phyloP scores from a whole-genome alignment of 2,113 vertebrate species.

The Mirza zaza region DNA sequence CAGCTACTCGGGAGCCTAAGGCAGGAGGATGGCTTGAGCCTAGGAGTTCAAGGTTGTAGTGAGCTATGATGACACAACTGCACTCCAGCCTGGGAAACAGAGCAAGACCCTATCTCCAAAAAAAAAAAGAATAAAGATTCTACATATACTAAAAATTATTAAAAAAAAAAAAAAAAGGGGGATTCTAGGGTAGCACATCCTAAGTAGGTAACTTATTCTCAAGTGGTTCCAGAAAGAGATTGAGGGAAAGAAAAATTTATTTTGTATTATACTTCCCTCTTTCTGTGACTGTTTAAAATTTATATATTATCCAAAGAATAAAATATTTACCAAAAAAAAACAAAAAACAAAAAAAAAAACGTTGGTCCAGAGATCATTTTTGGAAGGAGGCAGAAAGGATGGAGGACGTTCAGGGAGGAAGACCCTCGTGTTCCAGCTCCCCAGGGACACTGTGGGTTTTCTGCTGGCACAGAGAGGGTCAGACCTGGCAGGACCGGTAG shows the following conservation, averaged over 20 bases:
- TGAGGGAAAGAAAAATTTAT: background rate
- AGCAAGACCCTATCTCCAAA: no score
- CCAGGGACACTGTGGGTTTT: background rate
- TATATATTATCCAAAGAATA: background rate
- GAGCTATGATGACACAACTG: no score
- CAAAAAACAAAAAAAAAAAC: accelerated
- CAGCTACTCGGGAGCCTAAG: no score
- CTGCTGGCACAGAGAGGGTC: background rate
- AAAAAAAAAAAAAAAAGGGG: no score
- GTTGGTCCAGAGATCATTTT: background rate
- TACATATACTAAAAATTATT: no score
- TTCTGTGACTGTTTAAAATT: background rate
- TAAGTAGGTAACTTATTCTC: background rate
- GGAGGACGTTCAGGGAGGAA: background rate
- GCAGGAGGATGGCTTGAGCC: no score
- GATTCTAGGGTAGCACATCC: background rate
- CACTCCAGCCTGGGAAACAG: no score
- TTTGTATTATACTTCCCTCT: background rate
- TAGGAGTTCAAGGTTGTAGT: no score
- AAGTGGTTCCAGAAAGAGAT: background rate
- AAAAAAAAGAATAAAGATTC: no score
- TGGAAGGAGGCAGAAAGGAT: background rate
- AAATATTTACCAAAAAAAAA: background rate
- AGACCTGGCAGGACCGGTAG: background rate
- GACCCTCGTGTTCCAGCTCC: background rate